Percentiles rank a stretch among this genome's conserved stretches.
Conservation (phyloP, 1,140 invertebrate genomes). For the Drosophila persimilis region DNA sequence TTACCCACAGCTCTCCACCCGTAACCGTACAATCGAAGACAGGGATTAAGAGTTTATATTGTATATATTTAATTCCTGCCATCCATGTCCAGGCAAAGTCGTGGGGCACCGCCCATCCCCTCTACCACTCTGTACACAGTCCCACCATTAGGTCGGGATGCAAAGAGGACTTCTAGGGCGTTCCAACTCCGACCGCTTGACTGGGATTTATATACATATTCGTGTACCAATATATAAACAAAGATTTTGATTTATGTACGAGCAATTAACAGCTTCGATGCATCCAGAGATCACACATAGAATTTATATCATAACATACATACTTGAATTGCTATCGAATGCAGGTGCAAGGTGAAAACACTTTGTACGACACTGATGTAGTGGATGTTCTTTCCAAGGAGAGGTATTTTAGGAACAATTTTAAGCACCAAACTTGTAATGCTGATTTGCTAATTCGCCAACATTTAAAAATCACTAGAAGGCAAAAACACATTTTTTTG, state of each 20-base stretch:
- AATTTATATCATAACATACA: slow-evolving; percentile 44
- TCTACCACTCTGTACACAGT: too few relatives aligned
- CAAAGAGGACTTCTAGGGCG: not conserved
- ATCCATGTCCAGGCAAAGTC: too few relatives aligned
- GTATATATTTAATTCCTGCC: too few relatives aligned
- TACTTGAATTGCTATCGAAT: slow-evolving; percentile 36
- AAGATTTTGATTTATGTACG: slow-evolving; percentile 36
- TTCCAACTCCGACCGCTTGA: not conserved
- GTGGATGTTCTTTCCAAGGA: not conserved
- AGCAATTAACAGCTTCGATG: too few relatives aligned
- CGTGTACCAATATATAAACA: slow-evolving; percentile 30
- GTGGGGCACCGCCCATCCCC: too few relatives aligned
- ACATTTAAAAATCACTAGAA: slow-evolving; percentile 14
- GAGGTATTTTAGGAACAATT: slow-evolving; percentile 1
- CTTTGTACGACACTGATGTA: too few relatives aligned
- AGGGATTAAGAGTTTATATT: too few relatives aligned
- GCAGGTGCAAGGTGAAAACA: not conserved
- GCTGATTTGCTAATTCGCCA: slow-evolving; percentile 24
- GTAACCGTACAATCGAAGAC: too few relatives aligned
- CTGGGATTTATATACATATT: slow-evolving; percentile 37
- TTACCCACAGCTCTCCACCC: not conserved
- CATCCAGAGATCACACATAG: slow-evolving; percentile 10
- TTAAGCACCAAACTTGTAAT: not conserved
- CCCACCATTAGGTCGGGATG: not conserved
- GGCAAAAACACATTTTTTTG: slow-evolving; percentile 33